These are phyloP conservation scores for Dusona sp. DNA, from an alignment of 2,888 invertebrate species.

Conservation along the genomic window DNA sequence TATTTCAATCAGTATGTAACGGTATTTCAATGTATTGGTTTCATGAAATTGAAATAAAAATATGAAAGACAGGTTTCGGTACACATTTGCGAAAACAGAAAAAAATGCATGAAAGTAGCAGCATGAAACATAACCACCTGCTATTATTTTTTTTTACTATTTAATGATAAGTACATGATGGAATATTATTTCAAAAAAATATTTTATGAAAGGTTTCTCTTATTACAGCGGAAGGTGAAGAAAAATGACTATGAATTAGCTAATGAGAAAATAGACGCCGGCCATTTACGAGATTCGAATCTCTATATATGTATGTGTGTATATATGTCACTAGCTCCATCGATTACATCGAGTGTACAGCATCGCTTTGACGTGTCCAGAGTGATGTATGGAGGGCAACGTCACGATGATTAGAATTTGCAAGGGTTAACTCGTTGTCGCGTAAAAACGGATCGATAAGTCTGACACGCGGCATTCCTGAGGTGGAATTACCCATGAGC, in stretches of 20 bases:
- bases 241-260: background rate
- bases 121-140: background rate
- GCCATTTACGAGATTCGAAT: background rate
- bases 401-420: constrained; percentile 35
- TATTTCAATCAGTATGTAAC: too few relatives aligned
- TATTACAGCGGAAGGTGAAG: background rate
- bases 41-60: background rate
- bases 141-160: too few relatives aligned
- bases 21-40: background rate
- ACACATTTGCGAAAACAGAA: background rate
- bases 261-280: background rate
- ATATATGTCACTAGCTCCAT: constrained; percentile 15
- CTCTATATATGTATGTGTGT: background rate
- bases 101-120: background rate
- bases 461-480: constrained; percentile 61
- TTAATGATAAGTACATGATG: background rate
- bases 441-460: constrained; percentile 64
- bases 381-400: constrained; percentile 44
- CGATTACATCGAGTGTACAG: constrained; percentile 55
- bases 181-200: background rate
- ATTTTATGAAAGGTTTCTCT: background rate
- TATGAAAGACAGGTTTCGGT: background rate
- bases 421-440: constrained; percentile 51
- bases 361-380: constrained; percentile 56
- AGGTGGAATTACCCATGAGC: constrained; percentile 15